phyloP scores from a whole-genome alignment of 2,113 vertebrate species.

The Puntigrus tetrazona region DNA sequence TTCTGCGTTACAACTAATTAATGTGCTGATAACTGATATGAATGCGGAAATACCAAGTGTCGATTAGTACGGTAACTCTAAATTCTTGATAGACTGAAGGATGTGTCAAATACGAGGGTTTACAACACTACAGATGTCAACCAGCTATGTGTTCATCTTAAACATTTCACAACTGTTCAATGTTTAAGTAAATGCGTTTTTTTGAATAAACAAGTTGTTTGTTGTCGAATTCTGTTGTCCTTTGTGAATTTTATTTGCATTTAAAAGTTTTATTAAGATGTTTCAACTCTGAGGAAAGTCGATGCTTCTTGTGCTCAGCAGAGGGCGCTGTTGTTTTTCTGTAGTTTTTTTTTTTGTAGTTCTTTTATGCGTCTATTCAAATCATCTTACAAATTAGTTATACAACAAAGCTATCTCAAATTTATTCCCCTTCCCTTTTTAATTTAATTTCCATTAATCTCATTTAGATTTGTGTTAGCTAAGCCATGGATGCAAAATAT shows the following conservation, averaged over 20 bases:
- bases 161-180: conserved; percentile 70
- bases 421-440: neutral
- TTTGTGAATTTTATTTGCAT: neutral
- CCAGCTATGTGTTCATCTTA: conserved; percentile 43
- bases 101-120: neutral
- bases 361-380: neutral
- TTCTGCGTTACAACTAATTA: neutral
- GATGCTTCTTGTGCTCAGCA: neutral
- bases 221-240: conserved; percentile 26
- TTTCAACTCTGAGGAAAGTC: neutral
- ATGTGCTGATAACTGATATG: neutral
- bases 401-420: neutral
- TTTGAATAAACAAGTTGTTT: conserved; percentile 74
- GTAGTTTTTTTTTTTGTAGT: neutral
- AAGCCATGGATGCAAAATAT: neutral
- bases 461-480: neutral
- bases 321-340: neutral
- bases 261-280: no score
- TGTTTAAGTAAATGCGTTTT: conserved; percentile 69
- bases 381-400: neutral
- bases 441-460: neutral
- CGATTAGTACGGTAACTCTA: neutral
- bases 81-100: neutral
- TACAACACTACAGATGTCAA: conserved; percentile 28
- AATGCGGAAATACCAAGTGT: neutral